A percentile compares a stretch with the other conserved stretches of the same genome.
Conservation (phyloP, 2,113 vertebrate species). For the Callocephalon fimbriatum region DNA sequence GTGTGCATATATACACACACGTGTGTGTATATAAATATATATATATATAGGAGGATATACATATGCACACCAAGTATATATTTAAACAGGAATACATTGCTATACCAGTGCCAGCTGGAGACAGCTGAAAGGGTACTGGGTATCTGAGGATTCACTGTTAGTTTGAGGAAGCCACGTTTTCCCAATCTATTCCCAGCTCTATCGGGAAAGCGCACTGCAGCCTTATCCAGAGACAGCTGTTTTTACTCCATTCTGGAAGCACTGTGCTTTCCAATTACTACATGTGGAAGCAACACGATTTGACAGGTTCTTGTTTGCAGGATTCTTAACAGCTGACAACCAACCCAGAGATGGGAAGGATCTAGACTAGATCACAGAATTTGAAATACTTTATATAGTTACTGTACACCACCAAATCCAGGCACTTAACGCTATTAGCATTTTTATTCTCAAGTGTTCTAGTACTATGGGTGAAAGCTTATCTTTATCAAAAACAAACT, state of each 20-base stretch:
- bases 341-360: background rate
- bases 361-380: background rate
- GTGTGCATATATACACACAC: background rate
- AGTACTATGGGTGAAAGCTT: slow-evolving; percentile 16
- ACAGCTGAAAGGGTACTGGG: background rate
- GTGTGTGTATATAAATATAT: background rate
- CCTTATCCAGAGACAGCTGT: background rate
- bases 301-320: background rate
- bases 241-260: background rate
- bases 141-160: background rate
- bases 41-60: background rate
- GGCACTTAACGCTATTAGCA: slow-evolving; percentile 23
- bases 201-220: background rate
- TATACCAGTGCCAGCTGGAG: background rate
- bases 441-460: slow-evolving; percentile 2
- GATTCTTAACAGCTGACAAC: background rate
- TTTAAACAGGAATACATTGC: background rate
- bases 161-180: background rate
- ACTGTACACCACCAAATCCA: slow-evolving; percentile 42
- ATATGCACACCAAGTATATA: background rate
- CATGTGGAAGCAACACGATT: rapidly evolving
- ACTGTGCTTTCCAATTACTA: background rate
- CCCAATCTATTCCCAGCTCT: background rate
- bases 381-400: background rate
- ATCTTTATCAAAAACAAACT: slow-evolving; percentile 3